phyloP scores from a whole-genome alignment of 2,797 vertebrate genomes.

The Buphagus erythrorhynchus region DNA sequence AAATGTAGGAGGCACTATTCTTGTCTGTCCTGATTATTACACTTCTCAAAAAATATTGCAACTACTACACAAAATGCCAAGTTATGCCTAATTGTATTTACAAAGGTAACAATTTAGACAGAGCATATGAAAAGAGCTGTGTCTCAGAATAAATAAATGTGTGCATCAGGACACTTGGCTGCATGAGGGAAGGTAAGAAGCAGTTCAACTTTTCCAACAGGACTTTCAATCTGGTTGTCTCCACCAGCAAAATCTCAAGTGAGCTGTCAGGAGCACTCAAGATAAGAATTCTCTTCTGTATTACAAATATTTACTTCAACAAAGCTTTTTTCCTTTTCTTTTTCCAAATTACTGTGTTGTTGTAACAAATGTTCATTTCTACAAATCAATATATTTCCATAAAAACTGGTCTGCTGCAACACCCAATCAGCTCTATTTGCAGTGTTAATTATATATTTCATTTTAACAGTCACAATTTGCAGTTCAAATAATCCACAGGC shows the following conservation, averaged over 20 bases:
- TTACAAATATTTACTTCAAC: not conserved
- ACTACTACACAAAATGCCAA: not conserved
- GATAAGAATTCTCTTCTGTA: not conserved
- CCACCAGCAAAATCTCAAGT: not conserved
- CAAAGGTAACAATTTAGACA: not conserved
- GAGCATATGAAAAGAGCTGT: not conserved
- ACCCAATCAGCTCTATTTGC: slow-evolving; percentile 3
- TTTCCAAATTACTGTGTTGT: not conserved
- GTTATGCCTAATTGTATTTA: not conserved
- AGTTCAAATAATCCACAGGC: slow-evolving; percentile 21
- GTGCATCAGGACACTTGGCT: not conserved
- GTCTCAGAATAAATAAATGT: not conserved
- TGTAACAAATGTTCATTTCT: not conserved
- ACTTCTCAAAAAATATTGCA: not conserved
- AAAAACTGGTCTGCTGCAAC: not conserved
- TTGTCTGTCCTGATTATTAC: not conserved
- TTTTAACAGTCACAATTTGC: slow-evolving; percentile 11
- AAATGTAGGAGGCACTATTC: not conserved
- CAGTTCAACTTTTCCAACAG: not conserved
- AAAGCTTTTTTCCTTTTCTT: not conserved
- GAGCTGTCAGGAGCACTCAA: not conserved
- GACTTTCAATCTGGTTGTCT: not conserved
- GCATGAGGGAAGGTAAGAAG: not conserved
- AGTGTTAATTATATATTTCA: slow-evolving; percentile 28
- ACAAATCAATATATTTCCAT: not conserved